A percentile compares a stretch with the other conserved stretches of the same genome.
Conservation (phyloP, 2,113 vertebrate genomes). For the Rhadina sibilatrix region DNA sequence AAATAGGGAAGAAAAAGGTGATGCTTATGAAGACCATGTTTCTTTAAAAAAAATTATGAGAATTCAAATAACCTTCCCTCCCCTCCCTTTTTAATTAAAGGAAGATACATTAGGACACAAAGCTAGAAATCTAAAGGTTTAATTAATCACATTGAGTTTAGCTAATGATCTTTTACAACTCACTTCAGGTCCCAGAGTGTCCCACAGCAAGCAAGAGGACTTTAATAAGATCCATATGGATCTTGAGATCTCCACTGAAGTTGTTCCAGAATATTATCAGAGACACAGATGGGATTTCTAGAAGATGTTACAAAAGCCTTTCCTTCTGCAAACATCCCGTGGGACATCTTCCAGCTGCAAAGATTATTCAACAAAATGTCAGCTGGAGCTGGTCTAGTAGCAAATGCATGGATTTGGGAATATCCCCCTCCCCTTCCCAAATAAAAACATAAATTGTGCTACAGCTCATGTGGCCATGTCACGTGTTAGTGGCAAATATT, state of each 20-base stretch:
- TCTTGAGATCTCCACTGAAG: not conserved
- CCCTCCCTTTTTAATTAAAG: conserved; percentile 18
- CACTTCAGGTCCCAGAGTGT: not conserved
- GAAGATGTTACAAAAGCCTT: not conserved
- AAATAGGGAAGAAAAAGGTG: not conserved
- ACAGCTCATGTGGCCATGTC: not conserved
- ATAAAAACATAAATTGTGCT: not conserved
- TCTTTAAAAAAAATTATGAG: not conserved
- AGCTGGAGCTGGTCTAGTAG: not conserved
- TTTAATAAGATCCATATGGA: conserved; percentile 13
- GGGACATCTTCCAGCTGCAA: not conserved
- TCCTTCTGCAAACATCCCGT: not conserved
- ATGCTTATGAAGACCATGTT: not conserved
- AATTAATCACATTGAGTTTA: conserved; percentile 20
- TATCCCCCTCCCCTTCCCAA: not conserved
- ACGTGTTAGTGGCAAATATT: not conserved
- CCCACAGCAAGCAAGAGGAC: not conserved
- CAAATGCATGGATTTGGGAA: not conserved
- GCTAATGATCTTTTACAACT: conserved; percentile 7
- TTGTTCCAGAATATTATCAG: not conserved
- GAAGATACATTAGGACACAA: not conserved
- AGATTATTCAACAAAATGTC: not conserved
- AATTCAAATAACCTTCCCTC: not conserved
- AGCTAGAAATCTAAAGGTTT: conserved; percentile 3
- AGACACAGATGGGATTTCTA: conserved; percentile 10